These are phyloP conservation scores for Acyrthosiphon pisum DNA, from an alignment of 1,140 invertebrate species.

Conservation along the genomic window DNA sequence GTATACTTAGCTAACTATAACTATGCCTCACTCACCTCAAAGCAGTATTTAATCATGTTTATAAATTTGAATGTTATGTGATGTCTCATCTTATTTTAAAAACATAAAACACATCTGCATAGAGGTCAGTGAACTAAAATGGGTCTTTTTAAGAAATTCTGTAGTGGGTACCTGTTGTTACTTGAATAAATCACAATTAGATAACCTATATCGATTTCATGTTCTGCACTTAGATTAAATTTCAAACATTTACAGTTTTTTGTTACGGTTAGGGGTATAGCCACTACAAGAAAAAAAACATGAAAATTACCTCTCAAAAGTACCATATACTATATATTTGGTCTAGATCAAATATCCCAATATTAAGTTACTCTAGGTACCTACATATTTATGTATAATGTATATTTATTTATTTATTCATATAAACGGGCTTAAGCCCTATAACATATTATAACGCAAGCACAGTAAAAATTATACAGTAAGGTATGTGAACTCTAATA, in stretches of 20 bases:
- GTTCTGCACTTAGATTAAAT: not conserved
- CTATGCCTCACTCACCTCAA: not conserved
- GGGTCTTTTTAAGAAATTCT: not conserved
- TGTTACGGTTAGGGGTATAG: too few species aligned
- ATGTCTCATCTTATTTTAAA: not conserved
- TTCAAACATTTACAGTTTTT: not conserved
- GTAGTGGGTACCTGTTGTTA: not conserved
- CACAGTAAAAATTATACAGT: too few species aligned
- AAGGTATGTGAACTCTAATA: too few species aligned
- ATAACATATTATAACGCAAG: too few species aligned
- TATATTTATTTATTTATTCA: too few species aligned
- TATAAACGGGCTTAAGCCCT: too few species aligned
- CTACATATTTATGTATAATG: too few species aligned
- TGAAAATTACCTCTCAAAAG: too few species aligned
- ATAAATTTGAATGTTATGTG: not conserved
- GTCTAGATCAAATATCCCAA: too few species aligned
- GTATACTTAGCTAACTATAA: not conserved
- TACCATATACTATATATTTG: too few species aligned
- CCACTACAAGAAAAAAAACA: not conserved
- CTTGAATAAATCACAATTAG: not conserved
- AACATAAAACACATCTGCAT: not conserved
- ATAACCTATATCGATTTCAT: not conserved
- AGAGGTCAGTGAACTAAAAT: not conserved
- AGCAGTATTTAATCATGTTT: not conserved
- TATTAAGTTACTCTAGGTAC: too few species aligned